Conservation (phyloP, 2,113 vertebrate species). For the Hemiscyllium ocellatum region DNA sequence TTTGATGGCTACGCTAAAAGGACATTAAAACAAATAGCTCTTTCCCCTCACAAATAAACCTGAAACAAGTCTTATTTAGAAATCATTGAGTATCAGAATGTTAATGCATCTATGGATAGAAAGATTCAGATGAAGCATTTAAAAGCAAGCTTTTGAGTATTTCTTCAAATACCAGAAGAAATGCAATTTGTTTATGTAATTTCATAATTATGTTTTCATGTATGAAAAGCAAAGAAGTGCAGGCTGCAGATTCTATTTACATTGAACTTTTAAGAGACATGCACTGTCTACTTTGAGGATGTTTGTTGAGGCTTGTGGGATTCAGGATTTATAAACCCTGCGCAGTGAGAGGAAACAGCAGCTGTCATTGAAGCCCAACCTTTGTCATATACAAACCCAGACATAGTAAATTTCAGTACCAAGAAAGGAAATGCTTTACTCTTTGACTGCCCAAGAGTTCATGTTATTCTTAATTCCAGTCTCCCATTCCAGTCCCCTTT, state of each 20-base stretch:
- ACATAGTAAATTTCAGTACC: slow-evolving; percentile 22
- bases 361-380: slow-evolving; percentile 13
- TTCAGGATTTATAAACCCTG: not conserved
- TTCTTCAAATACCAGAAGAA: not conserved
- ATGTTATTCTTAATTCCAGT: slow-evolving; percentile 37
- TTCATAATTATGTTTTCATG: not conserved
- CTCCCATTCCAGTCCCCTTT: slow-evolving; percentile 11
- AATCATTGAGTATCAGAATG: not conserved
- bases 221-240: slow-evolving; percentile 27
- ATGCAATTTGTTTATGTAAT: not conserved
- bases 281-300: not conserved
- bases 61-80: not conserved
- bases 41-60: not conserved
- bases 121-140: not conserved
- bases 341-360: slow-evolving; percentile 25
- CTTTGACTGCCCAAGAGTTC: not conserved
- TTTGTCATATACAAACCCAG: slow-evolving; percentile 8
- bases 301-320: not conserved
- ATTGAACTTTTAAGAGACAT: slow-evolving; percentile 11
- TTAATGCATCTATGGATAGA: not conserved
- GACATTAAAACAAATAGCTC: not conserved
- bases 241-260: slow-evolving; percentile 41
- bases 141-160: not conserved
- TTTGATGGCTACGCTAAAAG: not conserved
- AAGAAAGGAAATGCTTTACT: slow-evolving; percentile 36